Evolutionary conservation across 1,140 invertebrate genomes (phyloP), one percentile per base, ranked within the genome.

Genomic region (Latrodectus geometricus): DNA sequence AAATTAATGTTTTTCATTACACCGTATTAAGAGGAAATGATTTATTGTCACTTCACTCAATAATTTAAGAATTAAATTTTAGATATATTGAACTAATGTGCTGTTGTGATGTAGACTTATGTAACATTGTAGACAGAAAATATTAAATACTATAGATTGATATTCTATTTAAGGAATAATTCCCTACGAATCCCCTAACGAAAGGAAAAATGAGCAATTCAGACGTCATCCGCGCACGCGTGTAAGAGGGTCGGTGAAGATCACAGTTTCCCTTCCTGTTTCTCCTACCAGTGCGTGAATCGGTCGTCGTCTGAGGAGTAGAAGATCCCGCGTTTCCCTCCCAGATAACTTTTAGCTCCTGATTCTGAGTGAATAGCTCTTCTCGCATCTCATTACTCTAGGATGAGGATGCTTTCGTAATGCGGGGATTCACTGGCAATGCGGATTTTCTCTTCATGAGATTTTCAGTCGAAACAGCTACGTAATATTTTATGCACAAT

Each of bases 141-240:
- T 35, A 35, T 35, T 35, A 35, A 35, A 35, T 35, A 35, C 5
- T 35, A 35, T 35, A 35, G 35, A 35, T 35, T 35, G 35, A 35
- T 35, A 35, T 35, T 35, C 35, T 35, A 61, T 61, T 17, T 61
- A 61, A 56, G 61, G 35, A 68, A 61, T 56, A 56, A 82, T 73
- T 35, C 66, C 52, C 21, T 23, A 23, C 68, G 48, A 56, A 72
- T 73, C n/a, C 80, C 80, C 80, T 73, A 82, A 54, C 21, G 69
- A 82, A 48, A 74, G 80, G 80, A 69, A 82, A 82, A 78, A 82
- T 73, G 69, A 74, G 80, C 69, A 72, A 54, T 35, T 52, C n/a
- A 20, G 35, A 52, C 61, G 21, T 14, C 70, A 48, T 56, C 69
- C 48, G 66, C 80, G 80, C 80, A 82, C 73, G 80, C 80, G 80